Base-by-base conservation (phyloP, 2,888 invertebrate genomes). In the Charanyca ferruginea region DNA sequence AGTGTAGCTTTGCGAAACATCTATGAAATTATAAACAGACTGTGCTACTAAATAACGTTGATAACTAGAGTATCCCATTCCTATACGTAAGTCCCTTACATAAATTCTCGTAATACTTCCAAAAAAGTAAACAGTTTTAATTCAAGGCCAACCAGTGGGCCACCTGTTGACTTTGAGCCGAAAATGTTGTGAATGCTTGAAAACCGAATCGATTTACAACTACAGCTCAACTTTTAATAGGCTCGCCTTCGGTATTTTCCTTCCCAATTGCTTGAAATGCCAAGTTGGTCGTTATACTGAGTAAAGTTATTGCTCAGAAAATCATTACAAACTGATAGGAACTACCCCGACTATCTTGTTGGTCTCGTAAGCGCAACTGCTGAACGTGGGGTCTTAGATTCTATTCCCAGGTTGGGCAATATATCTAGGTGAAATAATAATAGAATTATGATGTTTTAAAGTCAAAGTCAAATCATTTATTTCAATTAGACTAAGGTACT, bases 101-200 rank as follows among this genome's bases (percentile, higher is more conserved):
- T 73, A 77, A 66, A 61, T 67, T 55, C 60, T 68, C 69, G 23
- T 73, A 55, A 55, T 25, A 75, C 54, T 65, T 61, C 74, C 61
- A 70, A 75, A 75, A 74, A 75, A 62, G 64, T 49, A 62, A 62
- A 51, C 47, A 35, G 38, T 60, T 54, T 59, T 63, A 68, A 69
- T 69, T 69, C 64, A 69, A 74, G 74, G 49, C 38, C 53, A 61
- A 61, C 55, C 42, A 53, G 69, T 60, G 18, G 54, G 13, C 74
- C 68, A 74, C 74, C 65, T 70, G 74, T 74, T 74, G 70, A 58
- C 75, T 61, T 65, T 58, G 53, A 75, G 49, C 28, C 60, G 57
- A 74, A 73, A 74, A 74, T 73, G 63, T 69, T 74, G 57, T 60
- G 69, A 69, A 73, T 64, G 59, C 73, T 69, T 28, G 47, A 55